Base-by-base conservation (phyloP, 2,888 invertebrate genomes). In the Acleris sparsana region DNA sequence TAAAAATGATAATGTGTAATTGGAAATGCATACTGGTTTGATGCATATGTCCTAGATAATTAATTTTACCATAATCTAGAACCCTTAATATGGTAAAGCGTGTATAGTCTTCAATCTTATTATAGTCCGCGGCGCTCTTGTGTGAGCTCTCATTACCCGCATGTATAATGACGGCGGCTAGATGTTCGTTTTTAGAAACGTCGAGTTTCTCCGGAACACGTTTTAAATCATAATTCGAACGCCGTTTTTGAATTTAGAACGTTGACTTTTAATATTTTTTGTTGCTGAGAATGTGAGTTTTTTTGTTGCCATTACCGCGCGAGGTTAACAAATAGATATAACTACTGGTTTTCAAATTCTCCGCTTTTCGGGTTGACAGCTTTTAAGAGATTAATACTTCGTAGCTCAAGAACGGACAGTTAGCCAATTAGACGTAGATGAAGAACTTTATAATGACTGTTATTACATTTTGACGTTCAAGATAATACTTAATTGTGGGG, bases 171-270 rank as follows among this genome's bases (percentile, higher is more conserved):
- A 85, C 82, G 83, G 79, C 78, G 75, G 87, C 88, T 91, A 90
- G 90, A 90, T 86, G 84, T 82, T 87, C 86, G 84, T 89, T 90
- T 89, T 88, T 88, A 87, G 86, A 88, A 89, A 88, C 91, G 83
- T 85, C 88, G 84, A 89, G 92, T 92, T 91, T 92, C 91, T 87
- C 92, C 90, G 88, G 91, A 92, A 92, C 92, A 92, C 88, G 92
- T 92, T 92, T 91, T 89, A 91, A 92, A 92, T 92, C 91, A 92
- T 92, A 92, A 89, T 92, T 91, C 88, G 89, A 89, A 87, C 89
- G 86, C 82, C 78, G 80, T 88, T 88, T 89, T 90, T 86, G 83
- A 90, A 89, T 90, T 87, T 90, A 84, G 91, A 89, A 88, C 91
- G 85, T 89, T 84, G 85, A 85, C 87, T 89, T 87, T 87, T 85